A percentile compares a stretch with the other conserved stretches of the same genome.
Conservation (phyloP, 2,888 invertebrate genomes). For the Drosophila meridiana region DNA sequence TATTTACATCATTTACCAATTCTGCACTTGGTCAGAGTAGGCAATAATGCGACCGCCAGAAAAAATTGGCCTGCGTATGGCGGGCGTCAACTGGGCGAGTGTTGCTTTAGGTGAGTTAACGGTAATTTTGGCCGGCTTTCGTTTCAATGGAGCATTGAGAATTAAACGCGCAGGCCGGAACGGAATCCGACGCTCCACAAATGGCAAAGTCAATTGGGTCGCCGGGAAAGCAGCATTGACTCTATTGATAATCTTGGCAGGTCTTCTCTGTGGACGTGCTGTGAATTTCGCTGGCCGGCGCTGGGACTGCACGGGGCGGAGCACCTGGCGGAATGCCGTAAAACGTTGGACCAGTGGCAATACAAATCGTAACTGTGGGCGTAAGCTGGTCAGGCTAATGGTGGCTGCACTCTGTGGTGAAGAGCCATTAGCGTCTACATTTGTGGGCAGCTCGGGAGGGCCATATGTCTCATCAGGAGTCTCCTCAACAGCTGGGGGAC, state of each 20-base stretch:
- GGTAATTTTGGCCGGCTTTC: slow-evolving; percentile 34
- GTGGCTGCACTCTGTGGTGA: slow-evolving; percentile 64
- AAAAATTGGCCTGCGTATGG: slow-evolving; percentile 50
- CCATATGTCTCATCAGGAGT: slow-evolving; percentile 47
- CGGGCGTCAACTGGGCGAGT: slow-evolving; percentile 56
- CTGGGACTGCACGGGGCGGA: slow-evolving; percentile 46
- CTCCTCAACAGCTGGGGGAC: slow-evolving; percentile 43
- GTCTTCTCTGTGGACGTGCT: slow-evolving; percentile 47
- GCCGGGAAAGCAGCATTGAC: slow-evolving; percentile 46
- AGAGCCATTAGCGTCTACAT: slow-evolving; percentile 18
- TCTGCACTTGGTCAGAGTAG: slow-evolving; percentile 60
- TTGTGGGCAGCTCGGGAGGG: slow-evolving; percentile 48
- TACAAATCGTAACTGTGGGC: slow-evolving; percentile 65
- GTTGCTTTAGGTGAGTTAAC: slow-evolving; percentile 8
- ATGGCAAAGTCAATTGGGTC: slow-evolving; percentile 60
- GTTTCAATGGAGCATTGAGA: slow-evolving; percentile 57
- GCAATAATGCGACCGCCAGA: slow-evolving; percentile 58
- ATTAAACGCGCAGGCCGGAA: slow-evolving; percentile 59
- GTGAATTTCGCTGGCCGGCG: slow-evolving; percentile 61
- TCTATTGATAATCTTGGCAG: slow-evolving; percentile 53
- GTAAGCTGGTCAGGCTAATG: slow-evolving; percentile 62
- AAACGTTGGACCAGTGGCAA: slow-evolving; percentile 73
- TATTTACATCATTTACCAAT: slow-evolving; percentile 46
- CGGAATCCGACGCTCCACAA: slow-evolving; percentile 61
- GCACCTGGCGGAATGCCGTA: slow-evolving; percentile 67